phyloP scores from a whole-genome alignment of 2,797 vertebrate species.

The Oryzias dopingdopingensis region DNA sequence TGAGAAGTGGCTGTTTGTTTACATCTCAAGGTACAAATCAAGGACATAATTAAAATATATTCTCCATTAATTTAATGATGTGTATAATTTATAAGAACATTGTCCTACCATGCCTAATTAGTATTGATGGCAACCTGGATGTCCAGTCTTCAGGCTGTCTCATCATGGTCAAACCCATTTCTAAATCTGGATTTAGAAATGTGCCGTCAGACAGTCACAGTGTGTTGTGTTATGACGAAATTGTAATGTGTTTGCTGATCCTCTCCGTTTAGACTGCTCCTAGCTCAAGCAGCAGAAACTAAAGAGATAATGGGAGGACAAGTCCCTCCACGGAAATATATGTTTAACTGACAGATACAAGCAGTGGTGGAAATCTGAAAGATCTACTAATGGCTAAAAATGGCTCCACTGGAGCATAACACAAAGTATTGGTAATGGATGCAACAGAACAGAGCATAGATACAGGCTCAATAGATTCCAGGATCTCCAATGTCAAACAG shows the following conservation, averaged over 20 bases:
- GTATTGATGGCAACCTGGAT: conserved; percentile 5
- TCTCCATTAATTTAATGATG: neutral
- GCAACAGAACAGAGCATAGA: too few species aligned
- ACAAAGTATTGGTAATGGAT: too few species aligned
- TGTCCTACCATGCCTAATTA: neutral
- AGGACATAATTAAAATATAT: neutral
- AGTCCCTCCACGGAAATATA: too few species aligned
- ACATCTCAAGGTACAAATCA: neutral
- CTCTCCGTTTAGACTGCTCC: conserved; percentile 27
- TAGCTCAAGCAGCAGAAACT: neutral
- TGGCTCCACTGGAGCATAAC: too few species aligned
- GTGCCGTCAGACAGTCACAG: conserved; percentile 36
- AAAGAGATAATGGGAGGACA: too few species aligned
- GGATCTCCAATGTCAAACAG: too few species aligned
- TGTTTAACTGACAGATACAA: too few species aligned
- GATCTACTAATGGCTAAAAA: too few species aligned
- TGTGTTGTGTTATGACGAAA: conserved; percentile 18
- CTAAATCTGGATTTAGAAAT: conserved; percentile 18
- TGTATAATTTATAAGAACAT: neutral
- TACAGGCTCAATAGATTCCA: too few species aligned
- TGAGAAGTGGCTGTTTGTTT: conserved; percentile 1
- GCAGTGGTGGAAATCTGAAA: too few species aligned
- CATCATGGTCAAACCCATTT: conserved; percentile 19
- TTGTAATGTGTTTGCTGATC: conserved; percentile 42
- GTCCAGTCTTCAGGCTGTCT: conserved; percentile 11